Conservation (phyloP, 2,797 vertebrate species). For the Lutjanus argentimaculatus region DNA sequence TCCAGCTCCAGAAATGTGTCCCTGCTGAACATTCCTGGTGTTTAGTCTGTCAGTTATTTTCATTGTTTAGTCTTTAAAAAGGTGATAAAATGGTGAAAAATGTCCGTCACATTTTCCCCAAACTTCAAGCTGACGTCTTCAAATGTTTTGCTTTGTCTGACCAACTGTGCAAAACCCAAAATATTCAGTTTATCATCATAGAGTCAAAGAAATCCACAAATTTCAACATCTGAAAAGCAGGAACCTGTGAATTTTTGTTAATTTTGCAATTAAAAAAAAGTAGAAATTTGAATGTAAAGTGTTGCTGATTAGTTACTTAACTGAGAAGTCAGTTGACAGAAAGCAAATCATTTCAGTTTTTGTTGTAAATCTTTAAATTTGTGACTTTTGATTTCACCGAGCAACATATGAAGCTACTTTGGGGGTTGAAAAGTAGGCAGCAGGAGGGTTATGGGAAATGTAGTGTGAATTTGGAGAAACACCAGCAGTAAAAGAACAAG, state of each 20-base stretch:
- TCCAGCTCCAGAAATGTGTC: background rate
- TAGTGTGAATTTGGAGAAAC: background rate
- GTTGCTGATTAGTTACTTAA: too few species aligned
- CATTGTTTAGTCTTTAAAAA: background rate
- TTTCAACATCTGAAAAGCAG: background rate
- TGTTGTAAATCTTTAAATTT: background rate
- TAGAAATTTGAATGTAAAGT: background rate
- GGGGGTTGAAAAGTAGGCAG: background rate
- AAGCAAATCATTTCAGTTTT: background rate
- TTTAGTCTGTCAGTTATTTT: background rate
- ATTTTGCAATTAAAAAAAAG: background rate
- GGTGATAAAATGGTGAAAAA: background rate
- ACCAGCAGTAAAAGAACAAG: background rate
- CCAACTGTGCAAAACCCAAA: background rate
- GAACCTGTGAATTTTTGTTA: rapidly evolving
- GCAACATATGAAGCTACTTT: background rate
- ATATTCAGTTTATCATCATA: background rate
- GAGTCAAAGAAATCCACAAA: background rate
- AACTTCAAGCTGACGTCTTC: background rate
- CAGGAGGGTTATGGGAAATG: conserved; percentile 9
- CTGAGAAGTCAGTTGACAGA: too few species aligned
- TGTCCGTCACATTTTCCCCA: too few species aligned
- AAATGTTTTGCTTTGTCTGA: background rate
- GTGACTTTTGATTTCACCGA: background rate
- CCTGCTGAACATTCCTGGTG: background rate